phyloP scores from a whole-genome alignment of 53 echinoderm and acorn worm species.

The Paracentrotus lividus region DNA sequence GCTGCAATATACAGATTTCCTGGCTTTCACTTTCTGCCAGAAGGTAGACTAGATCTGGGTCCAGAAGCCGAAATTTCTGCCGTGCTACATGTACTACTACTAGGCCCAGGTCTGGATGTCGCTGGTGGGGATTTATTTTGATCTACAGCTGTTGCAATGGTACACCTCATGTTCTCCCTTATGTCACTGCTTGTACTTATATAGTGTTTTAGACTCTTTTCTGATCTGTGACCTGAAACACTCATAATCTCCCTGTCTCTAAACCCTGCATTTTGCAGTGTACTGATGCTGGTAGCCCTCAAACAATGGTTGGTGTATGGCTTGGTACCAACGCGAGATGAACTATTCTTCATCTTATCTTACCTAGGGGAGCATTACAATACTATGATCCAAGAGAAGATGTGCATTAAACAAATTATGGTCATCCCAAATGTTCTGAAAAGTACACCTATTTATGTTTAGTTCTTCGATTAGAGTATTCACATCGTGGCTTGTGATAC shows the following conservation, averaged over 20 bases:
- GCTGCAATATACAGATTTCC: no score
- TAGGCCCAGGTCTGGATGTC: background rate
- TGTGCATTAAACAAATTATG: background rate
- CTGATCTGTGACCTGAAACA: background rate
- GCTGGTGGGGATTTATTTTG: background rate
- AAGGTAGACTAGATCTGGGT: no score
- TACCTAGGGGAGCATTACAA: conserved; percentile 46
- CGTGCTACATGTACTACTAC: background rate
- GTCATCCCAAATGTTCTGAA: no score
- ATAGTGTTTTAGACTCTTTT: background rate
- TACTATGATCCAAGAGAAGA: conserved; percentile 35
- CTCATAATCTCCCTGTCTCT: background rate
- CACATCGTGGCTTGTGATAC: no score
- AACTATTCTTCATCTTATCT: background rate
- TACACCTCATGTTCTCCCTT: background rate
- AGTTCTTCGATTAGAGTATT: no score
- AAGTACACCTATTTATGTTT: no score
- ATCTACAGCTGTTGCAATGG: background rate
- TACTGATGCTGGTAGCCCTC: background rate
- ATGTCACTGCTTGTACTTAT: background rate
- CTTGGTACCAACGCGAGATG: background rate
- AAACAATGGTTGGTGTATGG: background rate
- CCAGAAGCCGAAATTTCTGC: background rate
- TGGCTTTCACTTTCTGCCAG: no score
- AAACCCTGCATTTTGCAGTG: background rate